Evolutionary conservation across 92 coral and sea anemone species (phyloP).

Genomic region (Desmophyllum pertusum): DNA sequence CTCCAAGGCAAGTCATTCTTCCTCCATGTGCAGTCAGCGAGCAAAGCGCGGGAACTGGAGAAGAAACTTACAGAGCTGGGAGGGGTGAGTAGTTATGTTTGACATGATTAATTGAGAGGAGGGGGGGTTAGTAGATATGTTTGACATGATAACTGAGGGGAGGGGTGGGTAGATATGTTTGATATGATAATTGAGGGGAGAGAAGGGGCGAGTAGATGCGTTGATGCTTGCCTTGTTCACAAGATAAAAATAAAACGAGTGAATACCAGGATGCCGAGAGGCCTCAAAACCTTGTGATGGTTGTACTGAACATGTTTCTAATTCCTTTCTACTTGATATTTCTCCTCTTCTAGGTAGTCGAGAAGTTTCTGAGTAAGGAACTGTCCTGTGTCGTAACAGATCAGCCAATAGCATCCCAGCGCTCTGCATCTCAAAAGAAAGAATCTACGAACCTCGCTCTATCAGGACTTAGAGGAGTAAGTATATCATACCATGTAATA

Average conservation of each 20-base stretch:
- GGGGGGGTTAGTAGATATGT: not conserved
- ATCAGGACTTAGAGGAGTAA: constrained; percentile 23
- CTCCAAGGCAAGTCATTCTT: constrained; percentile 77
- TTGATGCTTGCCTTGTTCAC: no score
- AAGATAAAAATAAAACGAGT: not conserved
- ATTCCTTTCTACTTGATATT: not conserved
- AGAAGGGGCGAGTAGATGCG: no score
- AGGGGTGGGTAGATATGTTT: no score
- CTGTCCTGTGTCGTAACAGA: constrained; percentile 84
- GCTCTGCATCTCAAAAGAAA: constrained; percentile 14
- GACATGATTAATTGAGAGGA: not conserved
- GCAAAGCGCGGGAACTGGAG: constrained; percentile 65
- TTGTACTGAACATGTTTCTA: not conserved
- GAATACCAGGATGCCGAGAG: not conserved
- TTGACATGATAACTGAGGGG: no score
- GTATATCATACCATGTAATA: not conserved
- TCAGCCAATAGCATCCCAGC: constrained; percentile 18
- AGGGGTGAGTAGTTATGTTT: constrained; percentile 67
- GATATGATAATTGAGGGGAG: no score
- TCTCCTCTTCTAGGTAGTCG: constrained; percentile 60
- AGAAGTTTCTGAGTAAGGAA: constrained; percentile 73
- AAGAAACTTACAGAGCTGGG: constrained; percentile 62
- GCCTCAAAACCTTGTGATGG: no score
- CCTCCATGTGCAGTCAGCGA: constrained; percentile 63
- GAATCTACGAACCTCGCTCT: not conserved